These are phyloP conservation scores for Phyto melanocephala DNA, from an alignment of 2,888 invertebrate genomes.

Conservation along the genomic window DNA sequence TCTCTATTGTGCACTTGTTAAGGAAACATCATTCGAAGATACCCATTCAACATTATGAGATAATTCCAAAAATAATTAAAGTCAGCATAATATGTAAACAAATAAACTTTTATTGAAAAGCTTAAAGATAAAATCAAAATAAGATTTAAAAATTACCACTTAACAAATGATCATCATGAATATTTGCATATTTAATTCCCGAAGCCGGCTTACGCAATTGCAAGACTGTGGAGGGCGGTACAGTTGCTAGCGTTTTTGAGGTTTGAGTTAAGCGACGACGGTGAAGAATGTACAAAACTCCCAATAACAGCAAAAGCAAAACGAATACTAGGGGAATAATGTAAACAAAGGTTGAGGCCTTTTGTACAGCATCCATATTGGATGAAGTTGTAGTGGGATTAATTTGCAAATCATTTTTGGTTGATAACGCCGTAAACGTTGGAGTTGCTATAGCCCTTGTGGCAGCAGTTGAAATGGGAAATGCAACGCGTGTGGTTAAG, in stretches of 20 bases:
- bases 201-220: constrained; percentile 54
- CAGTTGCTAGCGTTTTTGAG: background rate
- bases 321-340: constrained; percentile 50
- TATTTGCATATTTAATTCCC: constrained; percentile 60
- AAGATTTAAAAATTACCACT: constrained; percentile 51
- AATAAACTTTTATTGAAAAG: no score
- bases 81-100: no score
- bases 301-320: constrained; percentile 35
- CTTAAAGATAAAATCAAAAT: background rate
- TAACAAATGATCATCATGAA: constrained; percentile 57
- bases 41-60: no score
- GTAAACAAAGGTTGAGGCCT: constrained; percentile 49
- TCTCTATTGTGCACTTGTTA: no score
- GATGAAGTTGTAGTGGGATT: constrained; percentile 6
- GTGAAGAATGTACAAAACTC: constrained; percentile 32
- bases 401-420: constrained; percentile 29
- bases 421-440: background rate
- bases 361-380: background rate
- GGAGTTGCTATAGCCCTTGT: background rate
- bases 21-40: no score
- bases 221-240: constrained; percentile 31
- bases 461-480: background rate
- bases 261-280: constrained; percentile 40
- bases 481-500: background rate
- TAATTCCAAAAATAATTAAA: no score